A percentile compares a stretch with the other conserved stretches of the same genome.
These are phyloP conservation scores for Nyctibius grandis DNA, from an alignment of 2,797 vertebrate genomes.

Conservation along the genomic window DNA sequence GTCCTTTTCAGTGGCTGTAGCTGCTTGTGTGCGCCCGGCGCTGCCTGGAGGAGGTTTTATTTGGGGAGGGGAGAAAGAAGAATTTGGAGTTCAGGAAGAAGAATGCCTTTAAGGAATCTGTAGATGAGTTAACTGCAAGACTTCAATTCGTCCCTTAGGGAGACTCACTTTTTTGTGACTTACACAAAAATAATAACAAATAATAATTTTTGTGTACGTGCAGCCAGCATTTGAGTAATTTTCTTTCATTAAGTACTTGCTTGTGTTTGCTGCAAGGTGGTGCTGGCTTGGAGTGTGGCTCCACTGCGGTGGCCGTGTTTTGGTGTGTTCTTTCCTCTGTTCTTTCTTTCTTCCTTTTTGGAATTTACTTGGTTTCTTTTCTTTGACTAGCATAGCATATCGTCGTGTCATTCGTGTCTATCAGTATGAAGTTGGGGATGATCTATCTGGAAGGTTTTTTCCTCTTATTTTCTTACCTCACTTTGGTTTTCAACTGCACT, in stretches of 20 bases:
- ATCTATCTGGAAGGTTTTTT: constrained; percentile 97
- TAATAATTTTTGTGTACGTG: neutral
- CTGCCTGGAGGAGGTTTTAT: neutral
- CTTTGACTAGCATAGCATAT: constrained; percentile 95
- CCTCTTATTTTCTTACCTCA: constrained; percentile 80
- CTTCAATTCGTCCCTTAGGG: neutral
- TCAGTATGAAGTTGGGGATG: constrained; percentile 99
- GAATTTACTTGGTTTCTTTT: constrained; percentile 80
- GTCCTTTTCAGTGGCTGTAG: neutral
- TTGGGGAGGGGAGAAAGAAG: neutral
- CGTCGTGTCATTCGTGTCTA: constrained; percentile 95
- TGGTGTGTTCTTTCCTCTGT: constrained; percentile 47
- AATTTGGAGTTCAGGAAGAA: neutral
- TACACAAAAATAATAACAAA: neutral
- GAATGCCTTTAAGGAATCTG: neutral
- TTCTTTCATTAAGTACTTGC: neutral
- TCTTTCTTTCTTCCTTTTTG: constrained; percentile 40
- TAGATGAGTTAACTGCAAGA: neutral
- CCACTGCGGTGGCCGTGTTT: constrained; percentile 2
- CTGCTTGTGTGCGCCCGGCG: neutral
- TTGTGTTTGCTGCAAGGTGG: constrained; percentile 1
- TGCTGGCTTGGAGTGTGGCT: constrained; percentile 45
- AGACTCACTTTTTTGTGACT: neutral
- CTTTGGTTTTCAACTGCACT: constrained; percentile 79
- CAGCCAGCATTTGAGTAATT: neutral